Evolutionary conservation across 2,888 invertebrate species (phyloP).

Genomic region (Lacanobia oleracea): DNA sequence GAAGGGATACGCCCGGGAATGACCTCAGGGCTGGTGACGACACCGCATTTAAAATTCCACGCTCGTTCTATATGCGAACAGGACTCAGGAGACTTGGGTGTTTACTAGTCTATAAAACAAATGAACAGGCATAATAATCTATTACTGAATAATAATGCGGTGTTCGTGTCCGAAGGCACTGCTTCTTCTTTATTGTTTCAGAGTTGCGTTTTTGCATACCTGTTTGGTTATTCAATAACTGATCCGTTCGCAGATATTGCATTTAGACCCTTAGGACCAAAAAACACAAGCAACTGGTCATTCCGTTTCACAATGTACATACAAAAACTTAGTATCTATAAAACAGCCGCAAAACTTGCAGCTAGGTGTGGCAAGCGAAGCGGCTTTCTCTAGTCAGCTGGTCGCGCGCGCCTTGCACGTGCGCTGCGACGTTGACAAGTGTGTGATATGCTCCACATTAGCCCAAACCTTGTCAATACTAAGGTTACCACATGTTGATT

Average conservation of each 20-base stretch:
- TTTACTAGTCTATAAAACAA: constrained; percentile 59
- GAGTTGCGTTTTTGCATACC: background rate
- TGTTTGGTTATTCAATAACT: constrained; percentile 1
- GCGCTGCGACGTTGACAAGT: constrained; percentile 32
- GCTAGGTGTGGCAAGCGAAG: constrained; percentile 69
- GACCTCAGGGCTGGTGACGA: constrained; percentile 74
- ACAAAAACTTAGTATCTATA: constrained; percentile 48
- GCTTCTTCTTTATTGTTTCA: constrained; percentile 1
- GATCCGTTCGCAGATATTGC: background rate
- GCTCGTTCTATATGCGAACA: constrained; percentile 61
- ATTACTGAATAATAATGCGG: constrained; percentile 46
- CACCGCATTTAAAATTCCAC: constrained; percentile 74
- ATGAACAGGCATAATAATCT: constrained; percentile 39
- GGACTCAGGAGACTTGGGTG: constrained; percentile 57
- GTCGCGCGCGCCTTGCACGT: constrained; percentile 69
- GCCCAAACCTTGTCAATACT: constrained; percentile 56
- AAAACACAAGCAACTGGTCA: background rate
- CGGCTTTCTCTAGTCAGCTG: constrained; percentile 77
- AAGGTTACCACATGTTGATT: constrained; percentile 56
- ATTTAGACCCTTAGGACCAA: constrained; percentile 10
- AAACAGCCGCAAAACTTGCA: constrained; percentile 67
- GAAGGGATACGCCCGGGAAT: constrained; percentile 75
- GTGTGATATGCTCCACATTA: constrained; percentile 55
- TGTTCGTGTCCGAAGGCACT: constrained; percentile 1
- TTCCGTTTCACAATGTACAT: constrained; percentile 49